Evolutionary conservation across 1,140 invertebrate species (phyloP).

Genomic region (Papilio polytes): DNA sequence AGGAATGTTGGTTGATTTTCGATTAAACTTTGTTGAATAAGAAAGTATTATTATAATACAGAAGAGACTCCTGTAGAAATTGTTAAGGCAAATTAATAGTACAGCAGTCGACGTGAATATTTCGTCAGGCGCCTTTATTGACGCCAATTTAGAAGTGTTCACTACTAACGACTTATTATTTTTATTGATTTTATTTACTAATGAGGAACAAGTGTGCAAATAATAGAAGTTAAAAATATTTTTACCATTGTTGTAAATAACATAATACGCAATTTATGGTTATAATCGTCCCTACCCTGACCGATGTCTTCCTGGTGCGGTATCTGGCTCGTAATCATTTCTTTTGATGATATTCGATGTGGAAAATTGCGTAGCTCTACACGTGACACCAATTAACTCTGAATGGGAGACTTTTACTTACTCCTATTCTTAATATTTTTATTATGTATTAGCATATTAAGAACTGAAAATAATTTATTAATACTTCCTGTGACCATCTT

Average conservation of each 20-base stretch:
- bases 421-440: not conserved
- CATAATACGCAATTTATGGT: slow-evolving; percentile 18
- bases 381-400: slow-evolving; percentile 12
- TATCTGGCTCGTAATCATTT: slow-evolving; percentile 3
- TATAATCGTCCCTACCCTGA: not conserved
- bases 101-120: not conserved
- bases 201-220: not conserved
- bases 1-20: not conserved
- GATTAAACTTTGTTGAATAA: not conserved
- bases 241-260: slow-evolving; percentile 13
- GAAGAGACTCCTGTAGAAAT: not conserved
- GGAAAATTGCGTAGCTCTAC: slow-evolving; percentile 9
- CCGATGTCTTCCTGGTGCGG: not conserved
- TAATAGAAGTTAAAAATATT: not conserved
- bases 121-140: not conserved
- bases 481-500: no score
- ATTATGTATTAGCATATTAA: not conserved
- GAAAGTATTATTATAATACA: not conserved
- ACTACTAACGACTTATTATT: not conserved
- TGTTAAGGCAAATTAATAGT: not conserved
- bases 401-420: not conserved
- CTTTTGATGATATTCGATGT: slow-evolving; percentile 11
- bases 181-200: not conserved
- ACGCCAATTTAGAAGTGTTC: not conserved
- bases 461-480: no score